A percentile compares a stretch with the other conserved stretches of the same genome.
These are phyloP conservation scores for Egretta garzetta DNA, from an alignment of 2,113 vertebrate species.

Conservation along the genomic window DNA sequence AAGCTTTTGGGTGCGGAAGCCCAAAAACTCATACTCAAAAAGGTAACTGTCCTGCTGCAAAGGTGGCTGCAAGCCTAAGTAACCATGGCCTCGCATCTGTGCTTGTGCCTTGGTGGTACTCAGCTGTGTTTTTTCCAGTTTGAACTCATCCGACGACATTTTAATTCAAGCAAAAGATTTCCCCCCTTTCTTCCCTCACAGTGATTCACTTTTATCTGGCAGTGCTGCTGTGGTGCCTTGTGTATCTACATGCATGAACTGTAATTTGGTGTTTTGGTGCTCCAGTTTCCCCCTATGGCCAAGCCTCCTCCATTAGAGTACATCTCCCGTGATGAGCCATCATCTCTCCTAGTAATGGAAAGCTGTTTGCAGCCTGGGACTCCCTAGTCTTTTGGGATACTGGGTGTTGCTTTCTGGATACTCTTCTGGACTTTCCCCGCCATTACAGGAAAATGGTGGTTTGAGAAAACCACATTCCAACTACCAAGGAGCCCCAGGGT, in stretches of 20 bases:
- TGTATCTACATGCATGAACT: neutral
- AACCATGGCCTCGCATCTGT: neutral
- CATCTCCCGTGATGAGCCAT: neutral
- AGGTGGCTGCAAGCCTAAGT: neutral
- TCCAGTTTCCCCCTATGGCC: neutral
- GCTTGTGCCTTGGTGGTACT: neutral
- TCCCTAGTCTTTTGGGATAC: neutral
- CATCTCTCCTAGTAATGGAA: neutral
- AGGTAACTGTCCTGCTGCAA: neutral
- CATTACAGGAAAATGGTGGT: neutral
- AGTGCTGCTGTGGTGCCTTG: rapidly evolving
- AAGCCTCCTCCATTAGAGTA: neutral
- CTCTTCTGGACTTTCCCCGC: neutral
- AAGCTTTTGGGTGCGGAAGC: neutral
- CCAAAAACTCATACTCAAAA: neutral
- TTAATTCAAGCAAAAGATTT: neutral
- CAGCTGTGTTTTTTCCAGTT: neutral
- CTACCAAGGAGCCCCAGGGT: neutral
- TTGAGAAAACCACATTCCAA: neutral
- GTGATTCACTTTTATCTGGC: neutral
- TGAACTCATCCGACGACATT: neutral
- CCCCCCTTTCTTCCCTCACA: neutral
- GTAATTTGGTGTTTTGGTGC: neutral
- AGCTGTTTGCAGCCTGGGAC: neutral
- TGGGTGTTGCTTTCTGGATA: neutral